Percentiles rank a stretch among this genome's conserved stretches.
Evolutionary conservation across 2,797 vertebrate species (phyloP).

Genomic region (Melanotaenia pygmaea): DNA sequence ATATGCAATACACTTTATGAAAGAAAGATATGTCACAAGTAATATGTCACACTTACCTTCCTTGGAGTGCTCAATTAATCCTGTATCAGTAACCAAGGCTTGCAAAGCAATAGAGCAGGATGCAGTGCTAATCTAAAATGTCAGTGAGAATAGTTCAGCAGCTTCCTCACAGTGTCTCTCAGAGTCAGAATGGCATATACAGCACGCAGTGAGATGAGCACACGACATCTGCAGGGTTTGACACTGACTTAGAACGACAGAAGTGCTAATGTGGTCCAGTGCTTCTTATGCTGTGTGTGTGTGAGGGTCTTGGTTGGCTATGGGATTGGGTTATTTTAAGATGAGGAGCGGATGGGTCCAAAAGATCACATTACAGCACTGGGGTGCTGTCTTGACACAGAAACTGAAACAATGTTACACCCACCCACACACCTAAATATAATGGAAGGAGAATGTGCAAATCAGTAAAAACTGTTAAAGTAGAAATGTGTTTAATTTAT

Average conservation of each 20-base stretch:
- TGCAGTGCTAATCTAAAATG: constrained; percentile 48
- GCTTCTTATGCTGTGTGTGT: constrained; percentile 24
- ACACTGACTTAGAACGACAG: constrained; percentile 37
- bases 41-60: constrained; percentile 49
- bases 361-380: constrained; percentile 71
- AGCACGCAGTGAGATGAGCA: constrained; percentile 14
- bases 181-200: constrained; percentile 33
- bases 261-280: constrained; percentile 42
- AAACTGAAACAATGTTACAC: constrained; percentile 51
- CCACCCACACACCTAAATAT: constrained; percentile 3
- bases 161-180: constrained; percentile 47
- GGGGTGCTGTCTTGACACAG: constrained; percentile 22
- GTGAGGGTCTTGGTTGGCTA: constrained; percentile 21
- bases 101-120: constrained; percentile 3
- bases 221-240: constrained; percentile 20
- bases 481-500: background rate
- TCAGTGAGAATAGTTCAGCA: constrained; percentile 72
- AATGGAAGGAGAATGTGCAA: background rate
- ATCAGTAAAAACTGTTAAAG: background rate
- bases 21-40: constrained; percentile 2
- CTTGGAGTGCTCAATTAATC: constrained; percentile 37
- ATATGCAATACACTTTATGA: background rate
- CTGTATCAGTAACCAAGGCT: constrained; percentile 22
- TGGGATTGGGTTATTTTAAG: constrained; percentile 77
- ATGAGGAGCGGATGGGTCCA: constrained; percentile 59